Evolutionary conservation across 1,140 invertebrate genomes (phyloP).

Genomic region (Yoshiicerus persimilis): DNA sequence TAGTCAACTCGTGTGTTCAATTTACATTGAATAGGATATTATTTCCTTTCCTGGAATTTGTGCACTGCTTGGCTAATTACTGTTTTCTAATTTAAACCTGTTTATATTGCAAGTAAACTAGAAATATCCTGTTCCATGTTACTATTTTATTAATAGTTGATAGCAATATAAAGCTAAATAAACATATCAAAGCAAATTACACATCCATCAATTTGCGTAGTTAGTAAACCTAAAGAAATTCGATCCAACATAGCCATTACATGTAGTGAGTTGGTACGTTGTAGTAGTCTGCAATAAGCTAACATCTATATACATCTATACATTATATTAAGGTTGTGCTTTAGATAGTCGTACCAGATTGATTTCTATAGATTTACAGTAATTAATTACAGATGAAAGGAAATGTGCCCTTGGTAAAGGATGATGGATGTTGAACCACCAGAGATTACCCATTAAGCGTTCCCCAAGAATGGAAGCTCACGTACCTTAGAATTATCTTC

Average conservation of each 20-base stretch:
- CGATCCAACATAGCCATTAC: too few relatives aligned
- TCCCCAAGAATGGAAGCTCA: background rate
- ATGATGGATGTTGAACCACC: background rate
- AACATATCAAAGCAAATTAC: background rate
- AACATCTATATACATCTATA: too few relatives aligned
- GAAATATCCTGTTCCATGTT: background rate
- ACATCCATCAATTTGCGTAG: too few relatives aligned
- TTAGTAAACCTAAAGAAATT: too few relatives aligned
- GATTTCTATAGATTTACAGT: background rate
- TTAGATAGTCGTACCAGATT: too few relatives aligned
- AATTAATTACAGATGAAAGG: background rate
- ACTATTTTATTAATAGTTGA: background rate
- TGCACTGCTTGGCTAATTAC: too few relatives aligned
- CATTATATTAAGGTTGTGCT: too few relatives aligned
- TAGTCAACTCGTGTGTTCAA: too few relatives aligned
- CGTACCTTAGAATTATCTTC: conserved; percentile 56
- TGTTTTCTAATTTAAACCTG: background rate
- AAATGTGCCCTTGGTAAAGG: background rate
- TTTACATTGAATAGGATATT: too few relatives aligned
- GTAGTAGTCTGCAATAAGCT: too few relatives aligned
- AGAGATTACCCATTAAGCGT: background rate
- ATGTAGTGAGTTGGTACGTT: too few relatives aligned
- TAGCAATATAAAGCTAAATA: background rate
- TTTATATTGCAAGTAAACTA: background rate
- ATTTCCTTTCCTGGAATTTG: too few relatives aligned